Evolutionary conservation across 2,888 invertebrate genomes (phyloP).

Genomic region (Clunio marinus): DNA sequence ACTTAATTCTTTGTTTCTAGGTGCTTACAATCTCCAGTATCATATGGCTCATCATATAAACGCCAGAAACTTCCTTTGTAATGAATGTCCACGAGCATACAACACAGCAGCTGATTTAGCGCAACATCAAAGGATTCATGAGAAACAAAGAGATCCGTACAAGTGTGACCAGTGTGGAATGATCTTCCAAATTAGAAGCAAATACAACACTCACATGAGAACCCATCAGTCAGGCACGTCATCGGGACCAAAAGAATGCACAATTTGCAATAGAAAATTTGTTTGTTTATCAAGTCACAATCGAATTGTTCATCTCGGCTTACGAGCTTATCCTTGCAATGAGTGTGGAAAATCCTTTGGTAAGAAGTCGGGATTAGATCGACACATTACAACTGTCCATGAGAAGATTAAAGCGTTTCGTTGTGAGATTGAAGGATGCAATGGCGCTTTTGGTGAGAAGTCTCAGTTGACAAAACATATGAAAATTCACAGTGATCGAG

Average conservation of each 20-base stretch:
- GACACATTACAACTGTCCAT: conserved; percentile 10
- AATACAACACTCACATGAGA: conserved; percentile 17
- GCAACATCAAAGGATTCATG: neutral
- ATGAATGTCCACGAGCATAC: neutral
- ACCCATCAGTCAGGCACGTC: neutral
- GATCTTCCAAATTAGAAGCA: neutral
- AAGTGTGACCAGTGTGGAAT: conserved; percentile 3
- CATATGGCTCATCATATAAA: conserved; percentile 24
- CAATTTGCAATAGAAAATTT: neutral
- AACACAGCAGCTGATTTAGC: conserved; percentile 22
- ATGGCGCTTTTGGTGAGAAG: neutral
- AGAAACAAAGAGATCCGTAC: conserved; percentile 14
- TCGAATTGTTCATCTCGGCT: conserved; percentile 17
- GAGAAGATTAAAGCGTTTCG: neutral
- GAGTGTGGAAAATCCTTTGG: conserved; percentile 8
- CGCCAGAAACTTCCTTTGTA: conserved; percentile 2
- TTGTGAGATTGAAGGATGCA: neutral
- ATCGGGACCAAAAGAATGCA: conserved; percentile 14
- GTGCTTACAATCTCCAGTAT: conserved; percentile 1
- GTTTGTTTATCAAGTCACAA: neutral
- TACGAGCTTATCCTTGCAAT: neutral
- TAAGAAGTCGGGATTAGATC: neutral
- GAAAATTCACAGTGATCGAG: neutral
- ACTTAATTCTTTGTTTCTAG: conserved; percentile 3
- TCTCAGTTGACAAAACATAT: neutral